Base-by-base conservation (phyloP, 2,113 vertebrate genomes). In the Herpetotheres cachinnans region DNA sequence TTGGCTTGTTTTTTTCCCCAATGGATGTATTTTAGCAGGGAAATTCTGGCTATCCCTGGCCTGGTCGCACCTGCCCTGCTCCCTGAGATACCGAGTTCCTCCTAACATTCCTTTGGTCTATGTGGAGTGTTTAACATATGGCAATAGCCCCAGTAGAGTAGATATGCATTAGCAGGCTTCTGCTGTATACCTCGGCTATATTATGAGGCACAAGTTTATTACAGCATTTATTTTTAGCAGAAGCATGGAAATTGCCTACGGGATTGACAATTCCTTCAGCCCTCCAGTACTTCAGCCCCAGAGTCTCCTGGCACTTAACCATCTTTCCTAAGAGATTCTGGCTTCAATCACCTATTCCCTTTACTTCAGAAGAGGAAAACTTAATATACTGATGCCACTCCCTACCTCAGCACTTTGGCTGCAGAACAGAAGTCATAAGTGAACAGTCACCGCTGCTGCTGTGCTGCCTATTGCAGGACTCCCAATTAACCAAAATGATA, bases 311-410 rank as follows among this genome's bases (percentile, higher is more conserved):
- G 96, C 84, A 80, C 54, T 70, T 93, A 90, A 77, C 78, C 87
- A 96, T 97, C 82, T 97, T 97, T 97, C 95, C 93, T 95, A 95
- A 97, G 96, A 97, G 91, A 93, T 90, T 82, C 91, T 97, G 91
- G 86, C 94, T 87, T 88, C 54, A 62, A 56, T 94, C 9, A 16
- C 70, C 82, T 91, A 82, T 91, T 97, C 93, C 94, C 38, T 94
- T 92, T 95, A 85, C 89, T 95, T 97, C 82, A 96, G 93, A 92
- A 89, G 77, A 89, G 69, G 89, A 97, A 95, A 97, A 91, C 91
- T 93, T 95, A 86, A 91, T 91, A 88, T 34, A 70, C 11, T 80
- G 58, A 85, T 96, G 96, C 91, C 89, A 85, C 95, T 95, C 95
- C 95, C 95, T 90, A 82, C 78, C 89, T 94, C 96, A 95, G 70